Evolutionary conservation across 2,888 invertebrate species (phyloP), one percentile per base, ranked within the genome.

Genomic region (Aelia acuminata): DNA sequence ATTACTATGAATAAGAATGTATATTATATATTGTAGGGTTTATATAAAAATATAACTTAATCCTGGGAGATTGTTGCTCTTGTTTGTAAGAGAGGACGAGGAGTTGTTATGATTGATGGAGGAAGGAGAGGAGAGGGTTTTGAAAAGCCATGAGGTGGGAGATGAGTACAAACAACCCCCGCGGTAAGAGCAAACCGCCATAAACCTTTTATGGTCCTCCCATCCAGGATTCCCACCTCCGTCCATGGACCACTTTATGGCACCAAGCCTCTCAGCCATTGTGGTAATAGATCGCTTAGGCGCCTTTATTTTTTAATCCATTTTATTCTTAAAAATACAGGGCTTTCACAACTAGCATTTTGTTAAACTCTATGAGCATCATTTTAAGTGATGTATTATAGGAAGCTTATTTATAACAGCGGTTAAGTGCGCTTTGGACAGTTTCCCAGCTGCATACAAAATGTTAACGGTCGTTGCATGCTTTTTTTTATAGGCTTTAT

Each of bases 141-240:
- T 7, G 18, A 22, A 43, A 39, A 75, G 39, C 75, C 22, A 75
- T 35, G 39, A 35, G 39, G 39, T 22, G 75, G 22, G 75, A 75
- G 75, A 75, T 75, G 75, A 26, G 57, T 57, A 57, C 57, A 57
- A 57, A 75, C 75, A 75, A 75, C 39, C 75, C 5, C 31, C 13
- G 20, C 39, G 20, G 35, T 70, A 70, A 70, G 35, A 75, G 39
- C 75, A 75, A 35, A 35, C 39, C 39, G 35, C 22, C 75, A 75
- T 75, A 75, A 75, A 75, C 75, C 75, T 43, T 75, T 75, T 75
- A 75, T 75, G 39, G 35, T 5, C 35, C 15, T 7, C 22, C 22
- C 22, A 35, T 39, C 20, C 3, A 22, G 75, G 75, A 75, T 75
- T 75, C 4, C 57, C 26, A 57, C 57, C 57, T 57, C 57, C 53